These are phyloP conservation scores for Leptopterna dolabrata DNA, from an alignment of 2,888 invertebrate species.

Conservation along the genomic window DNA sequence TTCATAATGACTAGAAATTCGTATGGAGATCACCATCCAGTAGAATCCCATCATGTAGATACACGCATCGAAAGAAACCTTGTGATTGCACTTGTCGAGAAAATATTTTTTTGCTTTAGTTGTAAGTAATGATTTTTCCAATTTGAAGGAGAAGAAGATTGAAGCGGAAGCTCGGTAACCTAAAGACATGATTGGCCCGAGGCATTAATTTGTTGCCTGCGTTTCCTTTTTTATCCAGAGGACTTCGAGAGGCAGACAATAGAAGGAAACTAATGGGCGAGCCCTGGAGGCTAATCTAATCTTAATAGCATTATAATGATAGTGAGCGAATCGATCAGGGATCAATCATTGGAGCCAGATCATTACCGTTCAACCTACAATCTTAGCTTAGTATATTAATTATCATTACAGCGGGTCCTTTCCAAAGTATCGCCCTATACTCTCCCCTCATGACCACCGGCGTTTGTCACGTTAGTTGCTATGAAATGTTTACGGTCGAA, in stretches of 20 bases:
- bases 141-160: not conserved
- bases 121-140: slow-evolving; percentile 6
- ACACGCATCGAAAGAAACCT: not conserved
- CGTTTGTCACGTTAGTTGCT: not conserved
- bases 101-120: not conserved
- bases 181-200: slow-evolving; percentile 50
- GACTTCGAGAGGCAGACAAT: slow-evolving; percentile 46
- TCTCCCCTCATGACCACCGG: not conserved
- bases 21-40: not conserved
- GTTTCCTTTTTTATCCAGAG: slow-evolving; percentile 48
- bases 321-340: slow-evolving; percentile 59
- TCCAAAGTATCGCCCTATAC: not conserved
- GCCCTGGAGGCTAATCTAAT: slow-evolving; percentile 59
- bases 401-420: slow-evolving; percentile 48
- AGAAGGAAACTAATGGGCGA: slow-evolving; percentile 58
- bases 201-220: slow-evolving; percentile 51
- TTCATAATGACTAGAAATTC: not conserved
- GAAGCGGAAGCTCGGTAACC: slow-evolving; percentile 46
- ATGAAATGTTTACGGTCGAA: not conserved
- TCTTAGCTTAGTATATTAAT: slow-evolving; percentile 57
- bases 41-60: not conserved
- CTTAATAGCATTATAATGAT: slow-evolving; percentile 62
- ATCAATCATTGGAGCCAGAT: slow-evolving; percentile 58
- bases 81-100: not conserved
- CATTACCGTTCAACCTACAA: slow-evolving; percentile 58